These are phyloP conservation scores for Caretta caretta DNA, from an alignment of 2,113 vertebrate species.

Conservation along the genomic window DNA sequence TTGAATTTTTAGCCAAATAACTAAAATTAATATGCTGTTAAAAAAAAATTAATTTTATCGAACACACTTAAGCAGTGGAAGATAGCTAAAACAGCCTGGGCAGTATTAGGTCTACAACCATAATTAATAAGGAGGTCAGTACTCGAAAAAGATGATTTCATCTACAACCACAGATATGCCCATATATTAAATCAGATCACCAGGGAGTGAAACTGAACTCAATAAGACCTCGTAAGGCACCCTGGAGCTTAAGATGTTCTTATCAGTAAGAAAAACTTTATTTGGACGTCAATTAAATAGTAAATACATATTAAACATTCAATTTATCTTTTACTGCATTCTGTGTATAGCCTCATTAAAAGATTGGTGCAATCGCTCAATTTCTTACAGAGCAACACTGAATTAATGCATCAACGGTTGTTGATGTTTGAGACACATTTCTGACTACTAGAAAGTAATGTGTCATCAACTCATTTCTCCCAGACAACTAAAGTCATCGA, in stretches of 20 bases:
- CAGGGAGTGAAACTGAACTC: neutral
- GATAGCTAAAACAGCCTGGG: neutral
- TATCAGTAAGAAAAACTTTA: neutral
- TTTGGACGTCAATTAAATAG: neutral
- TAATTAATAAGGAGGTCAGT: neutral
- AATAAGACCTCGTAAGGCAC: neutral
- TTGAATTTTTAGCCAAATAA: neutral
- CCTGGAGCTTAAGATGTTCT: neutral
- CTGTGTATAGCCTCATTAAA: rapidly evolving
- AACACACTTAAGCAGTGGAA: neutral
- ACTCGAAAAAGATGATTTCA: neutral
- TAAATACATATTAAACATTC: neutral
- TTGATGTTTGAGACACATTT: neutral
- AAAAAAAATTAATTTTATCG: neutral
- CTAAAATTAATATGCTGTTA: neutral
- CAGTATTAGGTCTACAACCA: neutral
- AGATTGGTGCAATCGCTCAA: neutral
- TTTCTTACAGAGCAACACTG: neutral
- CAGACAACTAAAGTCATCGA: neutral
- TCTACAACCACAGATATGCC: neutral
- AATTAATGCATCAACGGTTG: neutral
- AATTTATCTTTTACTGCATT: neutral
- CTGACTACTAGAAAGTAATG: neutral
- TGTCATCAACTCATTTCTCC: neutral
- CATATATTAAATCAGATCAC: neutral